Evolutionary conservation across 1,140 invertebrate genomes (phyloP), one percentile per base, ranked within the genome.

Genomic region (Drosophila persimilis): DNA sequence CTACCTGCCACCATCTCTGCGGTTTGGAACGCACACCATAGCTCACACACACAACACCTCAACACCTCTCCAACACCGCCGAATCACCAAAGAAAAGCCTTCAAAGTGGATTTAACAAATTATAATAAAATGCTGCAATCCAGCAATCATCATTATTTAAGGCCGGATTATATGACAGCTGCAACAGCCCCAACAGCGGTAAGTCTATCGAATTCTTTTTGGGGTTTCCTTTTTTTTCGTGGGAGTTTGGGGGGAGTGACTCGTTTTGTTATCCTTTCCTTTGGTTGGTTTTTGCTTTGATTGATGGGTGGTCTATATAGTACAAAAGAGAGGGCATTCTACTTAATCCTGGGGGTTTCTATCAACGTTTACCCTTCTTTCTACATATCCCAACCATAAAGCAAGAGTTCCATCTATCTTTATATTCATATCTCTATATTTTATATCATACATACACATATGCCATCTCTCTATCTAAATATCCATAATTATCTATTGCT

Each of bases 101-200:
- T 90, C 89, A 91, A 91, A 91, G 90, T 91, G 90, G 90, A 91
- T 91, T 91, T 91, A 91, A 90, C 90, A 83, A 91, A 91, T 77
- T 91, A 91, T 75, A 91, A 89, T 73, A 94, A 93, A 80, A 97
- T 97, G 96, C 94, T 97, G 93, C 96, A 96, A 89, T 95, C 95
- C 84, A 95, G 94, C 90, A 93, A 94, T 73, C 97, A 94, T 72
- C 97, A 97, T 93, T 97, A 97, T 92, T 93, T 97, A 90, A 94
- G 96, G 92, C 97, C 97, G 94, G 97, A 98, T 93, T 98, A 97
- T 92, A 93, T 97, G 90, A 96, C 96, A 83, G 96, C 97, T 78
- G 96, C 97, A 26, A 62, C 81, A 76, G 92, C 97, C 73, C 96
- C 97, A 62, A 97, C 96, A 48, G 97, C 96, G 94, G 96, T 97